phyloP scores from a whole-genome alignment of 2,797 vertebrate genomes.

The Erethizon dorsatum region DNA sequence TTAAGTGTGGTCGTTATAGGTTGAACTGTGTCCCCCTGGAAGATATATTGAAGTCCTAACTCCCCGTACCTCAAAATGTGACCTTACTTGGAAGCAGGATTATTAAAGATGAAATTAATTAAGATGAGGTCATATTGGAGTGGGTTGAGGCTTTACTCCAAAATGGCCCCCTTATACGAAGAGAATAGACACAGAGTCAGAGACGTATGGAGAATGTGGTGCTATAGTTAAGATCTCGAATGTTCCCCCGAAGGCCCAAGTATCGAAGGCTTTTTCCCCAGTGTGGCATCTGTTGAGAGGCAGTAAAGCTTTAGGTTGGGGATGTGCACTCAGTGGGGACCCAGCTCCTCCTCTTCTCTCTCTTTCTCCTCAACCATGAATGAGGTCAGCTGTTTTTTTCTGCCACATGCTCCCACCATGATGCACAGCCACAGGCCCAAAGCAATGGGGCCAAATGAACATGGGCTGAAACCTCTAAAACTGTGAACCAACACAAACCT shows the following conservation, averaged over 20 bases:
- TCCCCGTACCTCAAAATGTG: slow-evolving; percentile 33
- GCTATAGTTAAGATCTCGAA: not conserved
- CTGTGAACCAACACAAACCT: not conserved
- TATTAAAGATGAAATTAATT: not conserved
- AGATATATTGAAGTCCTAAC: not conserved
- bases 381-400: not conserved
- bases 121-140: not conserved
- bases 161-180: not conserved
- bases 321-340: not conserved
- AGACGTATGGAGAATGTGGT: not conserved
- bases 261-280: not conserved
- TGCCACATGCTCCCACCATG: no score
- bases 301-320: not conserved
- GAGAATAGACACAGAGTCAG: not conserved
- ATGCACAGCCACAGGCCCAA: not conserved
- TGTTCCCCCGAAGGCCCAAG: not conserved
- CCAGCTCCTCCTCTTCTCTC: not conserved
- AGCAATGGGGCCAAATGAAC: not conserved
- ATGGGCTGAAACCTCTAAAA: not conserved
- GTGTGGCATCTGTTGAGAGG: not conserved
- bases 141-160: not conserved
- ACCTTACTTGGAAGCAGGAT: slow-evolving; percentile 4
- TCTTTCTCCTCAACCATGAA: not conserved
- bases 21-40: not conserved
- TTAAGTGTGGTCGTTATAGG: not conserved